Conservation (phyloP, 2,888 invertebrate species). For the Oxycera nigricornis region DNA sequence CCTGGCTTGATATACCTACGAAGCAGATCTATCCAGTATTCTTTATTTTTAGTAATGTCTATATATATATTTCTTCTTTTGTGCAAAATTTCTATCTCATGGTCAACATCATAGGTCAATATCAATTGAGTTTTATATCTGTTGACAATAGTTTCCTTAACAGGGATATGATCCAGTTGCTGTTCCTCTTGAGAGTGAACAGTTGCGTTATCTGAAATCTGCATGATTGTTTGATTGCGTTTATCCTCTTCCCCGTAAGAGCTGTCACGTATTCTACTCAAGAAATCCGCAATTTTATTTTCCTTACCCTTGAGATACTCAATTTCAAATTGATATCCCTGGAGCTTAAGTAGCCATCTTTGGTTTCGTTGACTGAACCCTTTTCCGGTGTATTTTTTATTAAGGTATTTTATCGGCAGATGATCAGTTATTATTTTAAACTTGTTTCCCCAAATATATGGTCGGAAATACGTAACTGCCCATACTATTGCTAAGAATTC, state of each 20-base stretch:
- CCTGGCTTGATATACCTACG: too few relatives aligned
- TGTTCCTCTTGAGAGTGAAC: slow-evolving; percentile 41
- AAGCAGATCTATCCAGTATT: too few relatives aligned
- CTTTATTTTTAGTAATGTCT: too few relatives aligned
- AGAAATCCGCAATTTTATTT: slow-evolving; percentile 13
- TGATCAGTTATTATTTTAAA: slow-evolving; percentile 14
- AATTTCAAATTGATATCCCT: slow-evolving; percentile 22
- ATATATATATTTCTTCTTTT: too few relatives aligned
- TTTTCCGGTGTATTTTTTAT: slow-evolving; percentile 21
- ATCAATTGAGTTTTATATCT: slow-evolving; percentile 35
- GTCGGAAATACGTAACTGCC: slow-evolving; percentile 8
- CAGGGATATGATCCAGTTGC: slow-evolving; percentile 40
- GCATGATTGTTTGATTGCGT: not conserved
- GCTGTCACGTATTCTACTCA: slow-evolving; percentile 5
- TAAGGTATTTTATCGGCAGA: slow-evolving; percentile 4
- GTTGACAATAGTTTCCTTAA: slow-evolving; percentile 32
- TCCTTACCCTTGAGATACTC: slow-evolving; percentile 40
- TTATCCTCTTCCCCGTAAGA: too few relatives aligned
- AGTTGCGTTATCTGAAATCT: slow-evolving; percentile 20
- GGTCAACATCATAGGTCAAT: slow-evolving; percentile 28
- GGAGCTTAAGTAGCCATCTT: slow-evolving; percentile 16
- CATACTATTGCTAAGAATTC: not conserved
- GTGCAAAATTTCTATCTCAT: too few relatives aligned
- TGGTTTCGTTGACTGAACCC: slow-evolving; percentile 9
- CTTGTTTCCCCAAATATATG: not conserved